These are phyloP conservation scores for Xestia ashworthii DNA, from an alignment of 2,888 invertebrate genomes.

Conservation along the genomic window DNA sequence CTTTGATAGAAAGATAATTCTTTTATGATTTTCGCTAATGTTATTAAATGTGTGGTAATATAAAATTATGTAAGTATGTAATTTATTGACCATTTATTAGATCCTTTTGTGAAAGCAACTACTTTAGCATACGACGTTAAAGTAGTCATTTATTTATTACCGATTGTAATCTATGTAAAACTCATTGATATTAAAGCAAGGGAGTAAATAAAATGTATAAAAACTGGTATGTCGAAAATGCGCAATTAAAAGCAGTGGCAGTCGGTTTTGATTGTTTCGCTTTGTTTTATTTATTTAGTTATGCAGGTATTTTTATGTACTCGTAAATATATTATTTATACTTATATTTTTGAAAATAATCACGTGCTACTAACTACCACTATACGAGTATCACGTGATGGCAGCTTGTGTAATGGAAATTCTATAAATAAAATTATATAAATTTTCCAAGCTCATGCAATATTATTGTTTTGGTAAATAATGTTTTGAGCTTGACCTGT, in stretches of 20 bases:
- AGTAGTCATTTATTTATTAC: background rate
- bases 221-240: background rate
- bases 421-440: background rate
- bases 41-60: slow-evolving; percentile 14
- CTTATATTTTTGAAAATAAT: background rate
- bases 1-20: slow-evolving; percentile 20
- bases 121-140: no score
- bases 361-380: background rate
- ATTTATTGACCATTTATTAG: background rate
- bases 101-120: background rate
- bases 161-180: background rate
- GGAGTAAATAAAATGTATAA: background rate
- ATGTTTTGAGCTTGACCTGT: background rate
- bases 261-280: slow-evolving; percentile 2
- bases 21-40: slow-evolving; percentile 8
- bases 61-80: background rate
- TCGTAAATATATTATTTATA: background rate
- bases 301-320: background rate
- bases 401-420: background rate
- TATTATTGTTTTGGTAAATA: background rate
- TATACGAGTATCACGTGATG: no score
- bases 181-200: background rate
- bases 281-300: background rate
- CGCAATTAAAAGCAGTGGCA: background rate
- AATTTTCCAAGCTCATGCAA: background rate